Evolutionary conservation across 2,797 vertebrate species (phyloP).

Genomic region (Cercopithecus diana): DNA sequence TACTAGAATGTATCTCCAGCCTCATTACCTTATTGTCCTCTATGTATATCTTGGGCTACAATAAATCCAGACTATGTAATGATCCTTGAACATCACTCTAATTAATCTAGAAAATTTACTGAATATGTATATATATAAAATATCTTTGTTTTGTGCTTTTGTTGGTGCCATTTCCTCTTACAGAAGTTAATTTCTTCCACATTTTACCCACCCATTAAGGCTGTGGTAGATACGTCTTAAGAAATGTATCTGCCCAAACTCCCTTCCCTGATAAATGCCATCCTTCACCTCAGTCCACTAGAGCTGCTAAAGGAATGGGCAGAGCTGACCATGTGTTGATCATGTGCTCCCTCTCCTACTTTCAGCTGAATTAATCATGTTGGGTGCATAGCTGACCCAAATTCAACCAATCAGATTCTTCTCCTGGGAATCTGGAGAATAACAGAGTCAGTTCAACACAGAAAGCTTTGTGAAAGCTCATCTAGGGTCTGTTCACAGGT

Average conservation of each 20-base stretch:
- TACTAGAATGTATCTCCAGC: neutral
- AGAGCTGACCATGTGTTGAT: neutral
- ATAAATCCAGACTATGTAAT: neutral
- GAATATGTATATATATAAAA: neutral
- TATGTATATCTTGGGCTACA: neutral
- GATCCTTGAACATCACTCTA: neutral
- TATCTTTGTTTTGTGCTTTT: neutral
- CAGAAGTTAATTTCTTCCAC: neutral
- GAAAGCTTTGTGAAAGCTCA: neutral
- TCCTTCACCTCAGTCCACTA: neutral
- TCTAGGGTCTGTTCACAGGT: neutral
- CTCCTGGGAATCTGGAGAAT: neutral
- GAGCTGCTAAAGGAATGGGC: neutral
- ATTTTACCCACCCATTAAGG: neutral
- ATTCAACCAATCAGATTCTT: neutral
- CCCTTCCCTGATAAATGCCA: neutral
- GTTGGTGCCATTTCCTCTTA: neutral
- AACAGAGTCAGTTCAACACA: neutral
- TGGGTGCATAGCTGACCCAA: neutral
- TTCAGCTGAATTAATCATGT: neutral
- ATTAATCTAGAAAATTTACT: neutral
- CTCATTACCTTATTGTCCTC: neutral
- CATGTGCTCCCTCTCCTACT: neutral
- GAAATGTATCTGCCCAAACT: neutral
- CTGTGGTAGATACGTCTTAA: neutral